Base-by-base conservation (phyloP, 2,888 invertebrate genomes). In the Pterobdella sp. region DNA sequence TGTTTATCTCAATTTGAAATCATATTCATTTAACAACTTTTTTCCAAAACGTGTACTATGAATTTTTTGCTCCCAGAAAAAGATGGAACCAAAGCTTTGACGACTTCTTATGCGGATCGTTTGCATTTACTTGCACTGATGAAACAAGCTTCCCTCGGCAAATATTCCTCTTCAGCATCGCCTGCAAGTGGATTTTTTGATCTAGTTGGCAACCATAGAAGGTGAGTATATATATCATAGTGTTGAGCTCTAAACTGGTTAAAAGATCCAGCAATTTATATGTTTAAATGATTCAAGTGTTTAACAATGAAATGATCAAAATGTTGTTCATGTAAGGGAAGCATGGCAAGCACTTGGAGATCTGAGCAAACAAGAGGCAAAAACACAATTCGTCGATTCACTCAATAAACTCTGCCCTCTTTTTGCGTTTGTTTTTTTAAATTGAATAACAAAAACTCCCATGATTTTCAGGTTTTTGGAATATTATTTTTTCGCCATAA, bases 301-400 rank as follows among this genome's bases (percentile, higher is more conserved):
- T n/a, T n/a, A n/a, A n/a, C n/a, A n/a, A n/a, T n/a, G n/a, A n/a
- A n/a, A n/a, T n/a, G n/a, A n/a, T n/a, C n/a, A n/a, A n/a, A n/a
- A n/a, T n/a, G n/a, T n/a, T n/a, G n/a, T n/a, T n/a, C n/a, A n/a
- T n/a, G n/a, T n/a, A 82, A 88, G 88, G 79, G 86, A 92, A 77
- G 94, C 95, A 35, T 98, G 98, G 97, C 92, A 93, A 82, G 88
- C 89, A 76, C 85, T 98, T 65, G 94, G 94, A 0, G 89, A 90
- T 78, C 89, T 95, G 85, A 88, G 90, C 0, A 88, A 89, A 78
- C 89, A 91, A 76, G 91, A 92, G 80, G 94, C 96, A 0, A 93
- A 94, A 91, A 88, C 90, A 78, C 92, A 92, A 73, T 98, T 97
- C 86, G 89, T 96, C 65, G 90, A 92, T 80, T 87, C 91, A 72